A percentile compares a stretch with the other conserved stretches of the same genome.
phyloP scores from a whole-genome alignment of 2,113 vertebrate species.

The Oenanthe melanoleuca region DNA sequence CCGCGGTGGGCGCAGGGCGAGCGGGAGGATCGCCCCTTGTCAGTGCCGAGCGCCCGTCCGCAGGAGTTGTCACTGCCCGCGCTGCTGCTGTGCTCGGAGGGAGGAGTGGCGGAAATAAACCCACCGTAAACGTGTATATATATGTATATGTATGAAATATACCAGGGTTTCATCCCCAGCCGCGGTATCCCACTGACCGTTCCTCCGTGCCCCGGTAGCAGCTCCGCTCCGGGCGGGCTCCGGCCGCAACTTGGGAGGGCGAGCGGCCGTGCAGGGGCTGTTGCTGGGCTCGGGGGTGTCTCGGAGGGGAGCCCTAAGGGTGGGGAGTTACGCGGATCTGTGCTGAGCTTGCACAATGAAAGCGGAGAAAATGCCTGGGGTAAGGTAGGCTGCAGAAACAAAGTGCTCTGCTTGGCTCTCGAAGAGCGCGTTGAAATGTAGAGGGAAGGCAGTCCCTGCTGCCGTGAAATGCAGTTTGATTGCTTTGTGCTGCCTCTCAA shows the following conservation, averaged over 20 bases:
- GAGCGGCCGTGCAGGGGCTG: background rate
- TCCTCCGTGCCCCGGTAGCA: background rate
- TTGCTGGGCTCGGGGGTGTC: background rate
- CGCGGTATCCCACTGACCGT: accelerated
- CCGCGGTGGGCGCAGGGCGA: background rate
- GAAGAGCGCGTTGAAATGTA: background rate
- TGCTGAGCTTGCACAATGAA: background rate
- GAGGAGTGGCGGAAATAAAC: background rate
- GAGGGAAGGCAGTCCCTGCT: background rate
- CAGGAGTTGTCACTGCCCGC: background rate
- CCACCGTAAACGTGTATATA: accelerated
- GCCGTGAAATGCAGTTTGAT: background rate
- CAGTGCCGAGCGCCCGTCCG: background rate
- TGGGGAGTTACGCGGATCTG: background rate
- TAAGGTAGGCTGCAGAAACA: background rate
- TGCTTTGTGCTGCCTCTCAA: background rate
- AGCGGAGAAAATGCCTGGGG: background rate
- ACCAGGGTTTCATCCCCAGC: accelerated
- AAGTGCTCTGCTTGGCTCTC: background rate
- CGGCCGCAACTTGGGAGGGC: background rate
- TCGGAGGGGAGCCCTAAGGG: background rate
- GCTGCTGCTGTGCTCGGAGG: background rate
- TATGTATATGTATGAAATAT: background rate
- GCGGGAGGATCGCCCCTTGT: background rate
- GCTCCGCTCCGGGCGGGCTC: background rate